phyloP scores from a whole-genome alignment of 2,888 invertebrate genomes.

The Morpho deidamia region DNA sequence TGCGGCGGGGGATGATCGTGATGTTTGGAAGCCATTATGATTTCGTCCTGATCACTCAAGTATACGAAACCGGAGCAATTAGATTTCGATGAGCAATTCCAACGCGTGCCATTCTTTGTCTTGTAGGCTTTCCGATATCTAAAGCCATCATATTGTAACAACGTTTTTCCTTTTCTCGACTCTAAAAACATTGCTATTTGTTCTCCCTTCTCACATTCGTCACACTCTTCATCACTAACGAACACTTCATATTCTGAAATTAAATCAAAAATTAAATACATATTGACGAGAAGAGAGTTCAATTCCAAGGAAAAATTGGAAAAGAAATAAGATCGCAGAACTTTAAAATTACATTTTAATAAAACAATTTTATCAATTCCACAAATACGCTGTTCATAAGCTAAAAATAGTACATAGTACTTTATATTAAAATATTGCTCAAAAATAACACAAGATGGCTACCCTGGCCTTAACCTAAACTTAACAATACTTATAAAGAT shows the following conservation, averaged over 20 bases:
- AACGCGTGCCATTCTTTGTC: conserved; percentile 45
- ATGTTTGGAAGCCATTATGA: conserved; percentile 40
- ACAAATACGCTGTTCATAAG: conserved; percentile 5
- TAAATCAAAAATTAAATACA: too few relatives aligned
- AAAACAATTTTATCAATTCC: conserved; percentile 13
- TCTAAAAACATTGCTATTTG: conserved; percentile 42
- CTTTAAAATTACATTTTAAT: conserved; percentile 10
- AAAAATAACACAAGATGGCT: conserved; percentile 14
- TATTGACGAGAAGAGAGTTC: too few relatives aligned
- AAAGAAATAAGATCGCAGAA: not conserved
- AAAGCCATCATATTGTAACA: conserved; percentile 49
- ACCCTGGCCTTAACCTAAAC: conserved; percentile 6
- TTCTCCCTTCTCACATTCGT: not conserved
- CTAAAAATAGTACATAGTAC: not conserved
- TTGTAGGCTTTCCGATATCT: conserved; percentile 51
- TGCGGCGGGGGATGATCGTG: conserved; percentile 30
- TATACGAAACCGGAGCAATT: conserved; percentile 49
- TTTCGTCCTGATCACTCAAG: conserved; percentile 50
- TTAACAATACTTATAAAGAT: not conserved
- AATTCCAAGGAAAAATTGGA: too few relatives aligned
- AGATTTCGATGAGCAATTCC: conserved; percentile 51
- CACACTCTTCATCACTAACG: too few relatives aligned
- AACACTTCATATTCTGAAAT: too few relatives aligned
- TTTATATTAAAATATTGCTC: conserved; percentile 8
- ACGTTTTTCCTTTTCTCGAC: conserved; percentile 44